Evolutionary conservation across 2,888 invertebrate species (phyloP).

Genomic region (Axea sp.): DNA sequence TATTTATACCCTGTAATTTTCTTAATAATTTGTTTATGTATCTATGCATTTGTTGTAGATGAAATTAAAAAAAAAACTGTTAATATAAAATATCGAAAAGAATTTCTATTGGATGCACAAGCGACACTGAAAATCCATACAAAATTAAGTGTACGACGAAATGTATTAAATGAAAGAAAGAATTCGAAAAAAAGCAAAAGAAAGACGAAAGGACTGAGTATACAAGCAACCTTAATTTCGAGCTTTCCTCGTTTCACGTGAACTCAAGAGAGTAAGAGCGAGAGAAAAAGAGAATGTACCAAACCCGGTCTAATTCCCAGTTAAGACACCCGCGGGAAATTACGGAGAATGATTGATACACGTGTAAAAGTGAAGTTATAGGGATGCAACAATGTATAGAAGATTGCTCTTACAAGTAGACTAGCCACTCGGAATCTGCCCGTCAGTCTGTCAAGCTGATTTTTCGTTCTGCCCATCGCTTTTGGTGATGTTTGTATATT

Average conservation of each 20-base stretch:
- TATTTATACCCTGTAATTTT: too few relatives aligned
- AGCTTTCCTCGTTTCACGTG: constrained; percentile 42
- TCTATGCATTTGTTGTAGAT: too few relatives aligned
- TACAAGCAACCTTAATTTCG: constrained; percentile 48
- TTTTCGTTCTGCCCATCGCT: constrained; percentile 32
- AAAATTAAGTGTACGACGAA: constrained; percentile 24
- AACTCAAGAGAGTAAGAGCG: constrained; percentile 1
- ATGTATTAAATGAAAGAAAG: constrained; percentile 25
- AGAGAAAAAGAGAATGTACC: constrained; percentile 20
- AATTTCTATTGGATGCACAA: too few relatives aligned
- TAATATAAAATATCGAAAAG: too few relatives aligned
- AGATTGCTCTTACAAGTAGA: constrained; percentile 61
- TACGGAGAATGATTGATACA: constrained; percentile 73
- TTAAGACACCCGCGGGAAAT: constrained; percentile 74
- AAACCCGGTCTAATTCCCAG: constrained; percentile 68
- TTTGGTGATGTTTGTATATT: constrained; percentile 9
- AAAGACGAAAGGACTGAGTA: constrained; percentile 19
- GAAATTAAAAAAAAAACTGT: too few relatives aligned
- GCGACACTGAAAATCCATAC: constrained; percentile 1
- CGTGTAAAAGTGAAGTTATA: constrained; percentile 67
- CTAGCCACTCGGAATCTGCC: constrained; percentile 27
- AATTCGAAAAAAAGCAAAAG: constrained; percentile 11
- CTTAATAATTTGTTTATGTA: too few relatives aligned
- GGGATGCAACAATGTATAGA: constrained; percentile 47
- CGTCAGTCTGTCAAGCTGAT: constrained; percentile 13